These are phyloP conservation scores for Tolypeutes matacus DNA, from an alignment of 2,797 vertebrate genomes.

Conservation along the genomic window DNA sequence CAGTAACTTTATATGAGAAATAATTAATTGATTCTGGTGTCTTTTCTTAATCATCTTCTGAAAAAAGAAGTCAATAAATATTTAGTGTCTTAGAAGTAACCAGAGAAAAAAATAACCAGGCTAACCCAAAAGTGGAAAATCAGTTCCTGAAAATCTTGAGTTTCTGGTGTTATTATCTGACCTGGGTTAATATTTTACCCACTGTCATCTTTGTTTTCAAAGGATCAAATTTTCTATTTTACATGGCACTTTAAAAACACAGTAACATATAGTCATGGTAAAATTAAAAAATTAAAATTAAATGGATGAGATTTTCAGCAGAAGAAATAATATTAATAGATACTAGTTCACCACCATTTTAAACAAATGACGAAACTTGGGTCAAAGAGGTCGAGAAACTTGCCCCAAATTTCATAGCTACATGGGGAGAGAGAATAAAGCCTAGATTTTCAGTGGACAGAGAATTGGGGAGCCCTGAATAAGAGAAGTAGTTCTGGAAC, in stretches of 20 bases:
- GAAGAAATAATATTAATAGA: neutral
- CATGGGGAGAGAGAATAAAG: neutral
- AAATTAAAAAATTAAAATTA: conserved; percentile 19
- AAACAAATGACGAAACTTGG: neutral
- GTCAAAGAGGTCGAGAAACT: neutral
- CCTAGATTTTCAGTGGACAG: neutral
- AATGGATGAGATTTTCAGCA: neutral
- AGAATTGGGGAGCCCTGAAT: neutral
- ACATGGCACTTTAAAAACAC: neutral
- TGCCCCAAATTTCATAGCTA: neutral
- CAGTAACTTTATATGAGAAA: neutral
- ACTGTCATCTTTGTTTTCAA: neutral
- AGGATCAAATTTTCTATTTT: neutral
- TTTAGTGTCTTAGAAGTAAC: neutral
- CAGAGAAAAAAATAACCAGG: neutral
- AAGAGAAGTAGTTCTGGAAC: neutral
- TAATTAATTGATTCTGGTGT: neutral
- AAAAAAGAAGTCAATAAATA: neutral
- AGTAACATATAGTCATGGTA: neutral
- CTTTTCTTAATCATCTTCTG: neutral
- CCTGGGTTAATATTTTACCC: neutral
- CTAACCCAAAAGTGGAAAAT: neutral
- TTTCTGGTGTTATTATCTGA: neutral
- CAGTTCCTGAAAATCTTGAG: neutral
- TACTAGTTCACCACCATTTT: neutral